A percentile compares a stretch with the other conserved stretches of the same genome.
Evolutionary conservation across 2,113 vertebrate species (phyloP).

Genomic region (Scartelaos histophorus): DNA sequence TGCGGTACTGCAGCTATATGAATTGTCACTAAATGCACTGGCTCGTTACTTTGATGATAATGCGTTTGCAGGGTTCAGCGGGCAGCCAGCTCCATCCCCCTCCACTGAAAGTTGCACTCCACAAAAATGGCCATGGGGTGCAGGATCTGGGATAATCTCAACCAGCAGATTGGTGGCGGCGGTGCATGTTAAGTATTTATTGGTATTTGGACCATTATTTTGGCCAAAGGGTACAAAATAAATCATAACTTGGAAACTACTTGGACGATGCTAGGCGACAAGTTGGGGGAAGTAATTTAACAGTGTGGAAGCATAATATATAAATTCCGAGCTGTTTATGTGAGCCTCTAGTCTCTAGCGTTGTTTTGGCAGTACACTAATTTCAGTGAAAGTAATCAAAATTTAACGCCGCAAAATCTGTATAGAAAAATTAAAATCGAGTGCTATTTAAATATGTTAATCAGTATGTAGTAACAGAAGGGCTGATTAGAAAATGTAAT

Average conservation of each 20-base stretch:
- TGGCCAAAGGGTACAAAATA: conserved; percentile 50
- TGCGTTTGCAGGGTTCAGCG: conserved; percentile 43
- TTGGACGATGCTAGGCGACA: conserved; percentile 26
- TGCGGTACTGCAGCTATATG: conserved; percentile 13
- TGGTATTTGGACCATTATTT: conserved; percentile 48
- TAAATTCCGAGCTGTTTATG: conserved; percentile 14
- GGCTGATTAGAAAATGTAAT: background rate
- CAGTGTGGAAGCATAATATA: conserved; percentile 6
- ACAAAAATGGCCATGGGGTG: conserved; percentile 55
- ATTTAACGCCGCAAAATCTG: background rate
- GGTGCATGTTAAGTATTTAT: conserved; percentile 56
- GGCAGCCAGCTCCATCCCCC: conserved; percentile 23
- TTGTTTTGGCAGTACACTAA: background rate
- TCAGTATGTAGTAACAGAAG: conserved; percentile 8
- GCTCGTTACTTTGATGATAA: conserved; percentile 50
- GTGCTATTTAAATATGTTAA: background rate
- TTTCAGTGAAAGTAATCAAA: background rate
- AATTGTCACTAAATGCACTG: conserved; percentile 24
- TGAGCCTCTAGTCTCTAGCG: background rate
- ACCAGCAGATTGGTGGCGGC: conserved; percentile 20
- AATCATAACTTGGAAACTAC: conserved; percentile 34
- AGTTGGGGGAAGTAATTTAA: conserved; percentile 19
- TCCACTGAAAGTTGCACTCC: conserved; percentile 37
- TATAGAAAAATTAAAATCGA: background rate
- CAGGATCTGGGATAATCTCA: conserved; percentile 51